A percentile compares a stretch with the other conserved stretches of the same genome.
Evolutionary conservation across 2,113 vertebrate genomes (phyloP).

Genomic region (Dicentrarchus labrax): DNA sequence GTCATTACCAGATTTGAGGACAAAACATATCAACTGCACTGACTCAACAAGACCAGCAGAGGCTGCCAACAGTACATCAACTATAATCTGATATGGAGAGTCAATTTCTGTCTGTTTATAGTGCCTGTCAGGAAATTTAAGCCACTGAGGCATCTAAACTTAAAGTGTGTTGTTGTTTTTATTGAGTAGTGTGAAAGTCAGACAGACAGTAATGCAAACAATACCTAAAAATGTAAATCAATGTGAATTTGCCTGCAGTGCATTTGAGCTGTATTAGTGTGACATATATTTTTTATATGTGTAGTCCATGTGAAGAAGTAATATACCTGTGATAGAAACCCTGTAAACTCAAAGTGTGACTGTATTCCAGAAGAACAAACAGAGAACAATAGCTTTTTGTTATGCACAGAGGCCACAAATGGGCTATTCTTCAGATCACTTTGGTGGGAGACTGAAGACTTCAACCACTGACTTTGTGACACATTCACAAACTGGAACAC

Average conservation of each 20-base stretch:
- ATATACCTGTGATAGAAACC: background rate
- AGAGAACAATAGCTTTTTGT: constrained; percentile 49
- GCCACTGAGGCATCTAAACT: background rate
- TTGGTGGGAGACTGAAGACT: background rate
- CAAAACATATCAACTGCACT: background rate
- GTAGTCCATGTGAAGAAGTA: background rate
- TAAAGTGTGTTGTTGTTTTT: background rate
- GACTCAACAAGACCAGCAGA: constrained; percentile 25
- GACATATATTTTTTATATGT: background rate
- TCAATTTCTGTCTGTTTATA: background rate
- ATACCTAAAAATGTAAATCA: background rate
- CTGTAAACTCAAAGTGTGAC: background rate
- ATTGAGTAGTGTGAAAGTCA: background rate
- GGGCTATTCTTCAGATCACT: constrained; percentile 34
- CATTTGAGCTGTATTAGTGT: background rate
- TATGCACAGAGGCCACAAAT: constrained; percentile 22
- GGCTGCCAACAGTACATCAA: background rate
- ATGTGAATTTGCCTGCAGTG: background rate
- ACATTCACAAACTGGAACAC: background rate
- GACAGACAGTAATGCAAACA: background rate
- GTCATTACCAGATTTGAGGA: background rate
- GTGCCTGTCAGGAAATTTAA: background rate
- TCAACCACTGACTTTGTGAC: background rate
- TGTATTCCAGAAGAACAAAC: background rate
- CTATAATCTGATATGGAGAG: background rate